Evolutionary conservation across 2,797 vertebrate genomes (phyloP).

Genomic region (Nannoperca australis): DNA sequence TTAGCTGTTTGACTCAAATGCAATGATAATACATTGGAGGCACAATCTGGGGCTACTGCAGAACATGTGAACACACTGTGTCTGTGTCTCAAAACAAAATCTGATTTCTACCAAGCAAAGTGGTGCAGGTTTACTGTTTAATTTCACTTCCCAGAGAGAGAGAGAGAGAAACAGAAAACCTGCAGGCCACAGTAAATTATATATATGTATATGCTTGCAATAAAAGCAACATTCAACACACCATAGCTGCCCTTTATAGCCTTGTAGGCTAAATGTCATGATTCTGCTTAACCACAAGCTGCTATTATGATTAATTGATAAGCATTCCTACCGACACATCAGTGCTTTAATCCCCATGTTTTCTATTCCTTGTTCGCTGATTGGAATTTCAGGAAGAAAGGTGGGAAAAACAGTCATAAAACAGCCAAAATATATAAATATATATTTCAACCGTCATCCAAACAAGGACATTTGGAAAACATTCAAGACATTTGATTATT

Average conservation of each 20-base stretch:
- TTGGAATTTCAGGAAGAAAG: slow-evolving; percentile 6
- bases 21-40: neutral
- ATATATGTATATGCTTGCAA: neutral
- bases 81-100: slow-evolving; percentile 19
- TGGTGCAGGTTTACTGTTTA: neutral
- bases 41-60: slow-evolving; percentile 1
- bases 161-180: neutral
- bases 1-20: slow-evolving; percentile 15
- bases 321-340: slow-evolving; percentile 48
- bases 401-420: neutral
- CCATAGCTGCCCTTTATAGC: slow-evolving; percentile 58
- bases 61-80: neutral
- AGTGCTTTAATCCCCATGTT: slow-evolving; percentile 9
- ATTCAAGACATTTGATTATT: neutral
- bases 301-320: slow-evolving; percentile 79
- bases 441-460: neutral
- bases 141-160: neutral
- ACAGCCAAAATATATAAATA: neutral
- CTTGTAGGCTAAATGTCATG: slow-evolving; percentile 74
- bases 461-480: slow-evolving; percentile 2
- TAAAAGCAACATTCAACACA: slow-evolving; percentile 19
- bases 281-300: slow-evolving; percentile 71
- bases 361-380: neutral
- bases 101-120: neutral
- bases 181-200: slow-evolving; percentile 5